Percentiles rank a stretch among this genome's conserved stretches.
phyloP scores from a whole-genome alignment of 2,113 vertebrate species.

The Eubucco bourcierii region DNA sequence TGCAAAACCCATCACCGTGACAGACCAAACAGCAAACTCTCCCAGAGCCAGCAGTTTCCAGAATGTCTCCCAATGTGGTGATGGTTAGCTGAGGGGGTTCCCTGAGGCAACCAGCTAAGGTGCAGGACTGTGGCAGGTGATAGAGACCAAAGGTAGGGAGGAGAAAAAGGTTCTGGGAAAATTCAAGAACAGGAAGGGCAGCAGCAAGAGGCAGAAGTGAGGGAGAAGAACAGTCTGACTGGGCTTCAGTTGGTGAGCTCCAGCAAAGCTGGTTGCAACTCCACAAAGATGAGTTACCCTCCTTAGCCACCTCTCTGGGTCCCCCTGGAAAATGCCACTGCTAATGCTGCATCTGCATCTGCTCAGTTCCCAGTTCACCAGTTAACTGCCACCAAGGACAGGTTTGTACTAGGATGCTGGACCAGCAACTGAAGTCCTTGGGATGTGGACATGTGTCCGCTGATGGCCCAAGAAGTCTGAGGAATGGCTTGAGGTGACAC shows the following conservation, averaged over 20 bases:
- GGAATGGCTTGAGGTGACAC: neutral
- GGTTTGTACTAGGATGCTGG: neutral
- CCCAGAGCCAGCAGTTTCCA: neutral
- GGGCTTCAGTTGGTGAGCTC: neutral
- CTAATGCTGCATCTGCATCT: neutral
- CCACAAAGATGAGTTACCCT: fast-evolving
- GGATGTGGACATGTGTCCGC: neutral
- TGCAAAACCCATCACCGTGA: neutral
- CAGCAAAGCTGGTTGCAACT: neutral
- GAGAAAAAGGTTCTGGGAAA: neutral
- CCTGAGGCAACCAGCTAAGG: neutral
- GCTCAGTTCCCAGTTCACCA: neutral
- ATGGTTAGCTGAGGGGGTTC: neutral
- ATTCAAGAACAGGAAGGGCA: neutral
- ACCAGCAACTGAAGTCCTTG: neutral
- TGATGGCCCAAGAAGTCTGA: neutral
- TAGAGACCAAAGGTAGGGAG: neutral
- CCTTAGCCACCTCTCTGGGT: neutral
- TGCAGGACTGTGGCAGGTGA: neutral
- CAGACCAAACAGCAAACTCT: neutral
- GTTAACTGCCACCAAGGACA: neutral
- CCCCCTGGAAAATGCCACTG: neutral
- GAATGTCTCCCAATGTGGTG: fast-evolving
- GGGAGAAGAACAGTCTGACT: neutral
- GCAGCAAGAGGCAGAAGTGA: neutral